Evolutionary conservation across 1,140 invertebrate species (phyloP).

Genomic region (Cryptotermes secundus): DNA sequence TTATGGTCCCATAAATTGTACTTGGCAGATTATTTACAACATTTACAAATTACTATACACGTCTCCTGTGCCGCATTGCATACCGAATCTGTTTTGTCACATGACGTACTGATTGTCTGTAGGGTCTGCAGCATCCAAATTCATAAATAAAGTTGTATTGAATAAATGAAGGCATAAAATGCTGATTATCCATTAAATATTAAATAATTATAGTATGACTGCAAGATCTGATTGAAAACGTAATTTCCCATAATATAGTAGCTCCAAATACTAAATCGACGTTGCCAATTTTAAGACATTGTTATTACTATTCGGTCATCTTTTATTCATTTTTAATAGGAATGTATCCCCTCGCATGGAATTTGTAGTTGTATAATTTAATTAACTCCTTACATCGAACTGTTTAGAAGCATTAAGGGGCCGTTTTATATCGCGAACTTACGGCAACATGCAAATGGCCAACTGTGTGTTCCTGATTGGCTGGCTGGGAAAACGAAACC

Average conservation of each 20-base stretch:
- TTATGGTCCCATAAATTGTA: constrained; percentile 13
- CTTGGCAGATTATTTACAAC: constrained; percentile 14
- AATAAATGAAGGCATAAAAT: not conserved
- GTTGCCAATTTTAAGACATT: not conserved
- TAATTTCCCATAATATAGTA: not conserved
- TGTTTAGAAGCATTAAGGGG: not conserved
- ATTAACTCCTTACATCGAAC: not conserved
- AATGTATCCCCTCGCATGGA: not conserved
- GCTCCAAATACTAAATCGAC: not conserved
- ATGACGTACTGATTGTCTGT: not conserved
- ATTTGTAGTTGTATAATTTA: not conserved
- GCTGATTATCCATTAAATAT: no score
- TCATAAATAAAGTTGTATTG: not conserved
- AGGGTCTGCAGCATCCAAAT: not conserved
- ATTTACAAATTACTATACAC: not conserved
- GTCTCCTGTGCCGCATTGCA: not conserved
- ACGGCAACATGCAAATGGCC: not conserved
- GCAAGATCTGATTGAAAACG: not conserved
- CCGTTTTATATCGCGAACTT: not conserved
- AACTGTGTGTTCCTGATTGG: constrained; percentile 28
- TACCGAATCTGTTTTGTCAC: not conserved
- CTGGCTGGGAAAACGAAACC: not conserved
- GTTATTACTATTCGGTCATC: not conserved
- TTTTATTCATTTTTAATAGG: not conserved
- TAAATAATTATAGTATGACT: no score